These are phyloP conservation scores for Platerodrilus igneus DNA, from an alignment of 2,888 invertebrate genomes.

Conservation along the genomic window DNA sequence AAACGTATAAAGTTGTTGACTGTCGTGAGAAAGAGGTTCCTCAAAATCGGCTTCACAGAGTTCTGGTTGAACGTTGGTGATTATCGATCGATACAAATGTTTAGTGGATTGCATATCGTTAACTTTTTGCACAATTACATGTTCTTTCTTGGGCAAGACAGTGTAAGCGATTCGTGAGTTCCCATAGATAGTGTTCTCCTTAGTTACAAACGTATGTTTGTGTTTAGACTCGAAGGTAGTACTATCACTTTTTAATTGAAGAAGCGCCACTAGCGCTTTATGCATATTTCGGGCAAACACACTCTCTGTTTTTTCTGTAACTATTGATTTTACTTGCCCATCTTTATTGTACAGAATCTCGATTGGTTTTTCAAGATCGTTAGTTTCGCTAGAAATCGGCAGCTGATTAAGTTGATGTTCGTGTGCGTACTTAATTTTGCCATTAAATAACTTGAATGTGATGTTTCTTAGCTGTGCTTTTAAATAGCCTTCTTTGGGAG, in stretches of 20 bases:
- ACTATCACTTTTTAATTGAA: conserved; percentile 38
- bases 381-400: conserved; percentile 21
- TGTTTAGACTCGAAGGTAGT: conserved; percentile 31
- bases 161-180: conserved; percentile 36
- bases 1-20: conserved; percentile 31
- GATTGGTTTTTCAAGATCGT: conserved; percentile 22
- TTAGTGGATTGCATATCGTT: conserved; percentile 38
- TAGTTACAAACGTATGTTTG: conserved; percentile 39
- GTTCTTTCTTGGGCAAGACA: conserved; percentile 28
- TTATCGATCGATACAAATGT: conserved; percentile 33
- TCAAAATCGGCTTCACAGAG: conserved; percentile 38
- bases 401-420: conserved; percentile 10
- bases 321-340: conserved; percentile 34
- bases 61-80: conserved; percentile 31
- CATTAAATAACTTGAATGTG: conserved; percentile 37
- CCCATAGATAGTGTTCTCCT: conserved; percentile 39
- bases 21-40: conserved; percentile 32
- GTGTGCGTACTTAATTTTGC: conserved; percentile 17
- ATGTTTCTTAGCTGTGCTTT: conserved; percentile 34
- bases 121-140: conserved; percentile 35
- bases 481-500: too few relatives aligned
- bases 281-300: conserved; percentile 44
- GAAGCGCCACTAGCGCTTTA: conserved; percentile 38
- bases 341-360: conserved; percentile 20
- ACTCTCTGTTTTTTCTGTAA: conserved; percentile 32